These are phyloP conservation scores for Talpa occidentalis DNA, from an alignment of 2,113 vertebrate species.

Conservation along the genomic window DNA sequence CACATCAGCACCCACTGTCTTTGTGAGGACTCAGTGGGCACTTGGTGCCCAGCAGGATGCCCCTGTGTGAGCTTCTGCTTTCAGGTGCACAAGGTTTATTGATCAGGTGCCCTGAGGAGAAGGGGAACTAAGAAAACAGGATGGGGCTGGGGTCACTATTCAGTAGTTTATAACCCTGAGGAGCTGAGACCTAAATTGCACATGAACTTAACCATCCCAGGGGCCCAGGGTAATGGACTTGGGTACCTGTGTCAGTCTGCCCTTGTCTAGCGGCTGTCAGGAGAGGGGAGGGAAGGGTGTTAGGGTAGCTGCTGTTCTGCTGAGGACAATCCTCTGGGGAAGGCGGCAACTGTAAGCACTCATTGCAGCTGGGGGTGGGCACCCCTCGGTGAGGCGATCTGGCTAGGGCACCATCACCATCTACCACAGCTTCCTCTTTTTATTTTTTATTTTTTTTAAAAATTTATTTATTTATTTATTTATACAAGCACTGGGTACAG, in stretches of 20 bases:
- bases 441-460: too few relatives aligned
- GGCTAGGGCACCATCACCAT: accelerated
- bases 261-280: background rate
- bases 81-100: accelerated
- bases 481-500: too few relatives aligned
- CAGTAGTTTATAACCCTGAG: background rate
- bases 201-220: background rate
- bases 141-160: background rate
- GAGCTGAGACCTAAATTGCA: background rate
- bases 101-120: background rate
- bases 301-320: too few relatives aligned
- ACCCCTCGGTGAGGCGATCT: background rate
- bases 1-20: accelerated
- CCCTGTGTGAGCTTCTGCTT: background rate
- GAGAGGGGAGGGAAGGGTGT: accelerated
- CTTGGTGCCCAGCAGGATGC: background rate
- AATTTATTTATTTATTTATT: too few relatives aligned
- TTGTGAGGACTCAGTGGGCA: too few relatives aligned
- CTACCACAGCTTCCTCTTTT: background rate
- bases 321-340: background rate
- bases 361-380: background rate
- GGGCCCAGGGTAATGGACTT: background rate
- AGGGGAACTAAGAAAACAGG: background rate
- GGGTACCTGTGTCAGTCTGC: background rate
- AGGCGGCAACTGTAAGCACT: background rate